Evolutionary conservation across 2,888 invertebrate genomes (phyloP).

Genomic region (Agonum fuliginosum): DNA sequence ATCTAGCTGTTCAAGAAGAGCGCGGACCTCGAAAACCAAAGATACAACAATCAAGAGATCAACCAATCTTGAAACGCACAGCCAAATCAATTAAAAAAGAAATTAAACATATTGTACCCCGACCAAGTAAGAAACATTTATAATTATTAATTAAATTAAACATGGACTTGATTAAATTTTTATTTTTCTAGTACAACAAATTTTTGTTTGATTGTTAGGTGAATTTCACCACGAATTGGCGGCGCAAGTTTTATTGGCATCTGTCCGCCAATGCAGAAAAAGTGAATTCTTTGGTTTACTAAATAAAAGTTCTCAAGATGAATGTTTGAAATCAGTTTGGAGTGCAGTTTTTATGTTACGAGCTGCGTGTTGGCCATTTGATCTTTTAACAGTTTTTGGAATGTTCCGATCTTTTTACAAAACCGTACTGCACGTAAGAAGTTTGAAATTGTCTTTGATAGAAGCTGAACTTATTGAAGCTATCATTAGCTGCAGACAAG

Average conservation of each 20-base stretch:
- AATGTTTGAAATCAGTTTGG: conserved; percentile 77
- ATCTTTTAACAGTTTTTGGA: conserved; percentile 68
- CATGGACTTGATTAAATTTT: too few species aligned
- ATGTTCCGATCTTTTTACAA: conserved; percentile 63
- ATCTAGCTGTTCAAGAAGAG: conserved; percentile 87
- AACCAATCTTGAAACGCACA: not conserved
- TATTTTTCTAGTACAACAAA: too few species aligned
- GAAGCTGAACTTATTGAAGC: conserved; percentile 62
- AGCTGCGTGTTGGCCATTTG: conserved; percentile 76
- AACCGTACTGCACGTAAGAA: conserved; percentile 64
- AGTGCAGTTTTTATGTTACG: conserved; percentile 76
- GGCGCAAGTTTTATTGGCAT: conserved; percentile 77
- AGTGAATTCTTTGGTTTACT: conserved; percentile 75
- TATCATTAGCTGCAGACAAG: conserved; percentile 17
- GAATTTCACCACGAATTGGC: conserved; percentile 74
- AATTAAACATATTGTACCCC: conserved; percentile 10
- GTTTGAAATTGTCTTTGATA: conserved; percentile 65
- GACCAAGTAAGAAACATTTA: conserved; percentile 18
- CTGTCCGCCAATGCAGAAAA: conserved; percentile 76
- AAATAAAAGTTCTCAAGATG: conserved; percentile 74
- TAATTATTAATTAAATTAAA: too few species aligned
- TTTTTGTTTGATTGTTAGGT: conserved; percentile 18
- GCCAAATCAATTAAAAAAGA: conserved; percentile 50
- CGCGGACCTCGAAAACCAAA: conserved; percentile 82
- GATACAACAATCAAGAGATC: conserved; percentile 60